These are phyloP conservation scores for Oenanthe melanoleuca DNA, from an alignment of 2,113 vertebrate genomes.

Conservation along the genomic window DNA sequence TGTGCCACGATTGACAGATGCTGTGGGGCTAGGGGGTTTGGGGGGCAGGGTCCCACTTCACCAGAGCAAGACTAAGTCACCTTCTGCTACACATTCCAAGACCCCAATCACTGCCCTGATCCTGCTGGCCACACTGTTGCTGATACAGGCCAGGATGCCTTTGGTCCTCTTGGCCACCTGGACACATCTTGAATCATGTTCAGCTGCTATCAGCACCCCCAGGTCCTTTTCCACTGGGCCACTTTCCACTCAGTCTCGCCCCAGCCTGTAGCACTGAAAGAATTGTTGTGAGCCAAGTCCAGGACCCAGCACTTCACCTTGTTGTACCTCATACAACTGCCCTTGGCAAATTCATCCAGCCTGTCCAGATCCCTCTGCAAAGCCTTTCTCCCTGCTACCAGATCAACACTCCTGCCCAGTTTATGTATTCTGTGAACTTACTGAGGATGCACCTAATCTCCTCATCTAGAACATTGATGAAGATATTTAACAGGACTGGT, in stretches of 20 bases:
- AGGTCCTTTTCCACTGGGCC: neutral
- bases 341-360: neutral
- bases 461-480: neutral
- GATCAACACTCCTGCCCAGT: neutral
- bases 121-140: neutral
- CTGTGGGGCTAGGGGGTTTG: neutral
- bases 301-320: neutral
- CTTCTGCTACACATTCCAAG: neutral
- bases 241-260: neutral
- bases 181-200: neutral
- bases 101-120: no score
- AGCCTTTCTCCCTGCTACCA: neutral
- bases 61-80: neutral
- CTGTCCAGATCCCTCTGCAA: neutral
- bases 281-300: neutral
- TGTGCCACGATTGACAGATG: neutral
- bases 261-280: neutral
- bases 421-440: neutral
- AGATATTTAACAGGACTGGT: neutral
- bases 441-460: fast-evolving
- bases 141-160: neutral
- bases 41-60: neutral
- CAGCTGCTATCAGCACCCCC: neutral
- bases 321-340: neutral
- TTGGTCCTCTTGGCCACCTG: neutral